Evolutionary conservation across 2,888 invertebrate genomes (phyloP).

Genomic region (Macaria liturata): DNA sequence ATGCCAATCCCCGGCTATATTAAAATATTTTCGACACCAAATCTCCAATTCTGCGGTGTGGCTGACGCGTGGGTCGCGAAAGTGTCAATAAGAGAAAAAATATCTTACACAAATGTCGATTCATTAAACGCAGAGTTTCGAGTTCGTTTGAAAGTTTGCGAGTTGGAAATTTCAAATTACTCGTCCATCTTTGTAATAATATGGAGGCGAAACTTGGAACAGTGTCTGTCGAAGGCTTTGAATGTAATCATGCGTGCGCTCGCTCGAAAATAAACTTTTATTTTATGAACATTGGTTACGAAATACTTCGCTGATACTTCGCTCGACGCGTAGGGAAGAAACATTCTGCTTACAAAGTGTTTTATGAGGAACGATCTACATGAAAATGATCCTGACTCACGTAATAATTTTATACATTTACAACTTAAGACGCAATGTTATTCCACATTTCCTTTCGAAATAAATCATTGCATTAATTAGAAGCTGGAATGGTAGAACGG

Average conservation of each 20-base stretch:
- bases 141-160: conserved; percentile 50
- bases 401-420: conserved; percentile 17
- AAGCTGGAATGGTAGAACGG: conserved; percentile 29
- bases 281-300: conserved; percentile 33
- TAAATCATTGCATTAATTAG: conserved; percentile 35
- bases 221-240: conserved; percentile 31
- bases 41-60: conserved; percentile 34
- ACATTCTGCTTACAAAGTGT: conserved; percentile 32
- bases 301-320: conserved; percentile 28
- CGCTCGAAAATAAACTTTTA: conserved; percentile 35
- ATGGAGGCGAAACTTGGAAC: conserved; percentile 31
- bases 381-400: conserved; percentile 13
- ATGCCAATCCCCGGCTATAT: conserved; percentile 59
- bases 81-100: conserved; percentile 44
- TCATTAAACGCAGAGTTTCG: conserved; percentile 52
- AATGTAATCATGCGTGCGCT: conserved; percentile 41
- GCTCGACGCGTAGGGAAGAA: conserved; percentile 16
- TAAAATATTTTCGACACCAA: conserved; percentile 61
- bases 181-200: conserved; percentile 50
- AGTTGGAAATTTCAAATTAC: conserved; percentile 42
- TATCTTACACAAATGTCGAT: conserved; percentile 45
- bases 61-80: conserved; percentile 36
- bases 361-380: conserved; percentile 23
- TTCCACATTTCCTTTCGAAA: conserved; percentile 19
- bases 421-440: conserved; percentile 12